Evolutionary conservation across 2,888 invertebrate species (phyloP).

Genomic region (Mechanitis mazaeus): DNA sequence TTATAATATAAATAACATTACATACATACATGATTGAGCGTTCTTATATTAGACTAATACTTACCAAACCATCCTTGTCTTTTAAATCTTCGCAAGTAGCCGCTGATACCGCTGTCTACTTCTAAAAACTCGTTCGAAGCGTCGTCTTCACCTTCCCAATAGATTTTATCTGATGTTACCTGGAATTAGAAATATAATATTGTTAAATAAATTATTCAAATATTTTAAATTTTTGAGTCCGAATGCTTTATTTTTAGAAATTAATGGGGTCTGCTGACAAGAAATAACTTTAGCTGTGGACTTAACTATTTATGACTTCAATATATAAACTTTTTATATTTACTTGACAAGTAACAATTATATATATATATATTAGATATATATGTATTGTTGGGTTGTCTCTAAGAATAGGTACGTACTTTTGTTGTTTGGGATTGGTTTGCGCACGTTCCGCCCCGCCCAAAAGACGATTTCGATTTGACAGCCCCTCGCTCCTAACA

Average conservation of each 20-base stretch:
- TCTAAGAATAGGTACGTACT: conserved; percentile 37
- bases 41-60: no score
- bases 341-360: conserved; percentile 16
- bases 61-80: conserved; percentile 25
- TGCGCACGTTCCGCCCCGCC: conserved; percentile 53
- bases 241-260: not conserved
- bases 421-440: conserved; percentile 38
- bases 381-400: conserved; percentile 29
- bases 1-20: no score
- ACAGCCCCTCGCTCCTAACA: conserved; percentile 35
- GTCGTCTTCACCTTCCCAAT: conserved; percentile 63
- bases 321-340: no score
- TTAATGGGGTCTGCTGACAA: not conserved
- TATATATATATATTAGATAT: conserved; percentile 19
- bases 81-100: conserved; percentile 46
- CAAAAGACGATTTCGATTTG: conserved; percentile 58
- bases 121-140: conserved; percentile 60
- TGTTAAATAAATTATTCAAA: not conserved
- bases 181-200: conserved; percentile 38
- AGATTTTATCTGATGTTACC: conserved; percentile 55
- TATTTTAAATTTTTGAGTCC: not conserved
- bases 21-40: no score
- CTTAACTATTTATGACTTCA: no score
- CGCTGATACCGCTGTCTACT: conserved; percentile 46
- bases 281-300: no score